Evolutionary conservation across 2,888 invertebrate species (phyloP), one percentile per base, ranked within the genome.

Genomic region (Acanthopleura granulata): DNA sequence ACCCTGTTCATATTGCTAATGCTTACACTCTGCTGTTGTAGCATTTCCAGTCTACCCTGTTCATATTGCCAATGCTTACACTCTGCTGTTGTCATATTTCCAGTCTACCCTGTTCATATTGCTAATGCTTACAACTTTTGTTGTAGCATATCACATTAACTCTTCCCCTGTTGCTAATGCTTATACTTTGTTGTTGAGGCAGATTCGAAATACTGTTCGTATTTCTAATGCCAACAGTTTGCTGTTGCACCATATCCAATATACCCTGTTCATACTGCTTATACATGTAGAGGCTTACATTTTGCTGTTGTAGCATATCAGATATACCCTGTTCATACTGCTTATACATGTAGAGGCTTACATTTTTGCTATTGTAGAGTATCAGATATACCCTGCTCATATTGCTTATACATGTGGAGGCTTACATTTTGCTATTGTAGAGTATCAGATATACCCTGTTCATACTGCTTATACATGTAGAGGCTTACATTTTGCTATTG

Each of bases 281-380:
- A 57, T 57, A n/a, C 14, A 18, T 51, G 51, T 51, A 15, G 51
- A 15, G 18, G 86, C 91, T 88, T 85, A 93, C 93, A 82, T 93
- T 93, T 92, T 99, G 99, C 91, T 99, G 99, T 92, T 98, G 98
- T 86, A 99, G 93, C 98, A 99, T 99, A 91, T 99, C 98, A 69
- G 96, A 95, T 91, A 99, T 99, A 92, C 97, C 98, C 92, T 97
- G 96, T 92, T 99, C 99, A 92, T 99, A 99, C 92, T 99, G 99
- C 91, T 98, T 4, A 40, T 97, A 4, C 57, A 9, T n/a, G 12
- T 12, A 57, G 12, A n/a, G 1, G 86, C 91, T 88, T 85, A 93
- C 93, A 82, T 93, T 93, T n/a, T 92, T 99, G 99, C 91, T 99
- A 99, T 92, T 98, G 98, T 86, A 99, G 93, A 98, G 99, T 99